These are phyloP conservation scores for Ceratosolen solmsi DNA, from an alignment of 1,140 invertebrate genomes.

Conservation along the genomic window DNA sequence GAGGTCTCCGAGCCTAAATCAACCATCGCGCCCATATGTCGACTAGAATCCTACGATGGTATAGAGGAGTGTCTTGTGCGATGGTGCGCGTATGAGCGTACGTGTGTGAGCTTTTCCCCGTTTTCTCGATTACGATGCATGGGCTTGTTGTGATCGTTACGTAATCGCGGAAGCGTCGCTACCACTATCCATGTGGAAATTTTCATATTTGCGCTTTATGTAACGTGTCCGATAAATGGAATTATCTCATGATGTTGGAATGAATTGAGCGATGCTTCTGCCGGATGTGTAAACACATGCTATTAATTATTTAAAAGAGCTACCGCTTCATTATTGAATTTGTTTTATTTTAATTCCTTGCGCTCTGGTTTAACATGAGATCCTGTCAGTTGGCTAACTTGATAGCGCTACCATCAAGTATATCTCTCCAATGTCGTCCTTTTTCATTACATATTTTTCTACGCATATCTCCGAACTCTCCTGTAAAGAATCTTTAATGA, in stretches of 20 bases:
- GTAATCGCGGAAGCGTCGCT: not conserved
- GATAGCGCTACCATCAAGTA: not conserved
- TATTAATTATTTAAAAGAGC: not conserved
- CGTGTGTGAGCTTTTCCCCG: not conserved
- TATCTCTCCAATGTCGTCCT: too few species aligned
- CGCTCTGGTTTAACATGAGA: not conserved
- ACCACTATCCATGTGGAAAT: not conserved
- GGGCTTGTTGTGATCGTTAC: not conserved
- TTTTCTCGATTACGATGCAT: not conserved
- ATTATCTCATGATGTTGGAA: not conserved
- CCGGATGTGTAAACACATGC: too few species aligned
- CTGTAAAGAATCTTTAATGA: not conserved
- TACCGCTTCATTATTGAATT: not conserved
- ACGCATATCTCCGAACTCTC: not conserved
- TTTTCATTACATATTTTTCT: too few species aligned
- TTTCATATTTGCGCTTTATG: not conserved
- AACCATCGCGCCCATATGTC: not conserved
- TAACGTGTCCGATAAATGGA: not conserved
- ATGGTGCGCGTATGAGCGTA: not conserved
- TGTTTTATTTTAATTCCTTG: not conserved
- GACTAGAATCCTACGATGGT: slow-evolving; percentile 9
- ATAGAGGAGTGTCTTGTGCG: not conserved
- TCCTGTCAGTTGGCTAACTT: not conserved
- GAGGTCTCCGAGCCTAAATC: slow-evolving; percentile 37
- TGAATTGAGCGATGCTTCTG: not conserved